Evolutionary conservation across 2,797 vertebrate species (phyloP).

Genomic region (Bovichtus diacanthus): DNA sequence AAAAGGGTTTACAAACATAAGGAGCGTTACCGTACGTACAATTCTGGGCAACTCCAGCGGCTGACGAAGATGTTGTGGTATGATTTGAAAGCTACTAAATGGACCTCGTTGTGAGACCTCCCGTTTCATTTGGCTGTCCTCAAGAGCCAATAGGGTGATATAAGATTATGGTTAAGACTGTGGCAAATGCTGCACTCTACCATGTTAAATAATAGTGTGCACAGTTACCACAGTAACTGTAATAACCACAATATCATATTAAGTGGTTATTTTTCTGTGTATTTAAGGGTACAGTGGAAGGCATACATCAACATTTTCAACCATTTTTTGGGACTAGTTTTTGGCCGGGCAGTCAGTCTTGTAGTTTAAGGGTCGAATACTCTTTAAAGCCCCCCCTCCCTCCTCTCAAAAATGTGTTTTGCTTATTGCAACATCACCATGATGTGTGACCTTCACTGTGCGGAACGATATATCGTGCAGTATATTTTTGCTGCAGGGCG

Average conservation of each 20-base stretch:
- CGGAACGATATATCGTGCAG: not conserved
- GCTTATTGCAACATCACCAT: not conserved
- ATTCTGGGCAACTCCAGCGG: not conserved
- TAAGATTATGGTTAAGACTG: conserved; percentile 32
- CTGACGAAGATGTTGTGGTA: not conserved
- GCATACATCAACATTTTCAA: conserved; percentile 17
- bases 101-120: conserved; percentile 10
- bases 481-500: not conserved
- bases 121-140: conserved; percentile 5
- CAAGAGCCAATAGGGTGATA: not conserved
- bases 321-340: conserved; percentile 5
- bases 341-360: conserved; percentile 4
- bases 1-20: not conserved
- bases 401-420: not conserved
- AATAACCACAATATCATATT: conserved; percentile 38
- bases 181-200: conserved; percentile 14
- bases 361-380: conserved; percentile 22
- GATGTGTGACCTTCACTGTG: conserved; percentile 1
- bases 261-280: conserved; percentile 41
- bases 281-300: conserved; percentile 21
- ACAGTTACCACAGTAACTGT: conserved; percentile 33
- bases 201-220: conserved; percentile 35
- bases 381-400: not conserved
- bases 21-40: no score
- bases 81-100: conserved; percentile 19